Conservation (phyloP, 2,113 vertebrate species). For the Chaetodon trifascialis region DNA sequence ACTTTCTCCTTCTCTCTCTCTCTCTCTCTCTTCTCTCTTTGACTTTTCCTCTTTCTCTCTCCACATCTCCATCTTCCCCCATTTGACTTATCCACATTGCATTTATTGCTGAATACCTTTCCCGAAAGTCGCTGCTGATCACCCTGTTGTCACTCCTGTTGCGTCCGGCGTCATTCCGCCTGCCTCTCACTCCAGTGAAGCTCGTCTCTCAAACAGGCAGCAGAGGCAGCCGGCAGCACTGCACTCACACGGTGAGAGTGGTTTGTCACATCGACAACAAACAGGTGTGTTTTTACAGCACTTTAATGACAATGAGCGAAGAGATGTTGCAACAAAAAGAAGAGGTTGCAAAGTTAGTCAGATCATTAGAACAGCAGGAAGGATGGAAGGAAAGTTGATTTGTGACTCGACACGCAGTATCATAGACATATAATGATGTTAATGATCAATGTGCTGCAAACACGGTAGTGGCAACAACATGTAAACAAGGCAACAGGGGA, state of each 20-base stretch:
- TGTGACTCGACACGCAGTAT: conserved; percentile 67
- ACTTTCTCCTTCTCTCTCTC: conserved; percentile 76
- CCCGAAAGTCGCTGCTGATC: conserved; percentile 59
- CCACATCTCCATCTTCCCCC: conserved; percentile 68
- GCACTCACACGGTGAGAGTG: conserved; percentile 2
- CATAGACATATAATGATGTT: conserved; percentile 77
- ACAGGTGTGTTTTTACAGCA: conserved; percentile 64
- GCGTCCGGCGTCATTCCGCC: conserved; percentile 1
- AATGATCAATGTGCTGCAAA: conserved; percentile 73
- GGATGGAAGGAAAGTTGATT: conserved; percentile 63
- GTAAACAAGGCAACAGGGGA: conserved; percentile 83
- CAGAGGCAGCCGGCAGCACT: neutral
- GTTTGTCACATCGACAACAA: conserved; percentile 38
- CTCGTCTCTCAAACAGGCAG: conserved; percentile 12
- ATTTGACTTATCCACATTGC: conserved; percentile 75
- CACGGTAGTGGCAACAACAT: conserved; percentile 58
- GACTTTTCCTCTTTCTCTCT: conserved; percentile 67
- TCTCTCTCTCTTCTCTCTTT: conserved; percentile 73
- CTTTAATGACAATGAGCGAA: conserved; percentile 58
- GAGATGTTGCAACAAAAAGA: conserved; percentile 43
- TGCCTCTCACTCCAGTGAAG: conserved; percentile 9
- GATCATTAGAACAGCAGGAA: conserved; percentile 70
- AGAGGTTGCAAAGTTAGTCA: conserved; percentile 54
- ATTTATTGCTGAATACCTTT: conserved; percentile 64
- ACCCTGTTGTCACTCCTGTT: conserved; percentile 43